These are phyloP conservation scores for Anolis carolinensis DNA, from an alignment of 2,113 vertebrate species.

Conservation along the genomic window DNA sequence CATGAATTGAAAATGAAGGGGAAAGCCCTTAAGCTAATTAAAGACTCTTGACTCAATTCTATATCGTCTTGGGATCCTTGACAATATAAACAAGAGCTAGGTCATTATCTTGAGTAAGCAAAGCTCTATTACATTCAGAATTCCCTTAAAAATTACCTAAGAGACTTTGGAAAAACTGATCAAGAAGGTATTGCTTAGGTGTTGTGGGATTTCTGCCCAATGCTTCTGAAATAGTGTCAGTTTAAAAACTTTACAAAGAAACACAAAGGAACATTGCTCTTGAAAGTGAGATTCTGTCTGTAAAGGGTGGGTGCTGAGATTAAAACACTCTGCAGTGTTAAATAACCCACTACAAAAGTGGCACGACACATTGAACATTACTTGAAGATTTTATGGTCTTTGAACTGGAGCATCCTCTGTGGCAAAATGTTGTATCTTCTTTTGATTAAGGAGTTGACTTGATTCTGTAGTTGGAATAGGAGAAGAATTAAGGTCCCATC, in stretches of 20 bases:
- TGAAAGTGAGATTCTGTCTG: not conserved
- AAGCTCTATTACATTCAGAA: slow-evolving; percentile 1
- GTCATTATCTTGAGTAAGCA: slow-evolving; percentile 13
- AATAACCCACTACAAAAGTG: not conserved
- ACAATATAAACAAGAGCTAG: slow-evolving; percentile 24
- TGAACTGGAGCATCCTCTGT: not conserved
- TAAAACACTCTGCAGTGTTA: not conserved
- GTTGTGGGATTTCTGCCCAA: not conserved
- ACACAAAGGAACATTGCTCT: not conserved
- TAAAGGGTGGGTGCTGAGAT: not conserved
- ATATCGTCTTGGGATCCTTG: slow-evolving; percentile 4
- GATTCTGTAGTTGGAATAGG: not conserved
- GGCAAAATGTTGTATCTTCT: not conserved
- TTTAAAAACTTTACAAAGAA: not conserved
- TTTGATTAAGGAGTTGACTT: not conserved
- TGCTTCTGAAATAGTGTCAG: not conserved
- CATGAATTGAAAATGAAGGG: slow-evolving; percentile 16
- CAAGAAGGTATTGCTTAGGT: not conserved
- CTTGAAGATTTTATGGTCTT: not conserved
- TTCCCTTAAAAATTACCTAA: not conserved
- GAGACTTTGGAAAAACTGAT: slow-evolving; percentile 7
- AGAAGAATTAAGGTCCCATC: not conserved
- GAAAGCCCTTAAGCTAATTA: slow-evolving; percentile 21
- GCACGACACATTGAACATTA: not conserved
- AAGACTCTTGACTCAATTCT: slow-evolving; percentile 18